Percentiles rank a stretch among this genome's conserved stretches.
Evolutionary conservation across 2,113 vertebrate species (phyloP).

Genomic region (Crotalus horridus): DNA sequence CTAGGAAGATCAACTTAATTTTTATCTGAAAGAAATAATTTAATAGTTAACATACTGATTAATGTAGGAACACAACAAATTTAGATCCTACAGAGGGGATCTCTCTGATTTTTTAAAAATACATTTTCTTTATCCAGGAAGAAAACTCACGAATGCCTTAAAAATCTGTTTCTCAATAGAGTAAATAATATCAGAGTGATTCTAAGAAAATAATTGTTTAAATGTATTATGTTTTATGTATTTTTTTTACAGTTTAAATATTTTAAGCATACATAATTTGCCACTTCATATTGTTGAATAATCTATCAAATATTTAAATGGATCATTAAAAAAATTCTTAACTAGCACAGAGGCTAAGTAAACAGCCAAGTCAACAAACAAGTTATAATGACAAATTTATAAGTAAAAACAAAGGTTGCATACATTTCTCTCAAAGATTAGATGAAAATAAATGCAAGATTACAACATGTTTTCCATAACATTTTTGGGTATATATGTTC

Average conservation of each 20-base stretch:
- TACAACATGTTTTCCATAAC: slow-evolving; percentile 72
- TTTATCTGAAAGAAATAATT: not conserved
- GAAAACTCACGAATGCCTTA: slow-evolving; percentile 69
- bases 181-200: slow-evolving; percentile 71
- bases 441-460: slow-evolving; percentile 72
- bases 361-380: slow-evolving; percentile 77
- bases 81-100: slow-evolving; percentile 73
- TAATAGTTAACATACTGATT: slow-evolving; percentile 49
- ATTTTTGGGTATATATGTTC: slow-evolving; percentile 55
- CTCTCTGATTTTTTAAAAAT: slow-evolving; percentile 69
- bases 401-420: slow-evolving; percentile 69
- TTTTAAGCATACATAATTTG: slow-evolving; percentile 74
- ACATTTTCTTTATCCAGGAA: slow-evolving; percentile 70
- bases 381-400: slow-evolving; percentile 74
- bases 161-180: slow-evolving; percentile 68
- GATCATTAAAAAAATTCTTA: slow-evolving; percentile 63
- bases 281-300: slow-evolving; percentile 73
- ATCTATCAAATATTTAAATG: slow-evolving; percentile 73
- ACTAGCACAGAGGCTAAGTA: slow-evolving; percentile 70
- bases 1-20: not conserved
- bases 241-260: slow-evolving; percentile 74
- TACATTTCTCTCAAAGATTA: slow-evolving; percentile 71
- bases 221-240: slow-evolving; percentile 67
- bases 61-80: slow-evolving; percentile 74
- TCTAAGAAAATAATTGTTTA: slow-evolving; percentile 70